Evolutionary conservation across 2,113 vertebrate genomes (phyloP).

Genomic region (Notothenia rossii): DNA sequence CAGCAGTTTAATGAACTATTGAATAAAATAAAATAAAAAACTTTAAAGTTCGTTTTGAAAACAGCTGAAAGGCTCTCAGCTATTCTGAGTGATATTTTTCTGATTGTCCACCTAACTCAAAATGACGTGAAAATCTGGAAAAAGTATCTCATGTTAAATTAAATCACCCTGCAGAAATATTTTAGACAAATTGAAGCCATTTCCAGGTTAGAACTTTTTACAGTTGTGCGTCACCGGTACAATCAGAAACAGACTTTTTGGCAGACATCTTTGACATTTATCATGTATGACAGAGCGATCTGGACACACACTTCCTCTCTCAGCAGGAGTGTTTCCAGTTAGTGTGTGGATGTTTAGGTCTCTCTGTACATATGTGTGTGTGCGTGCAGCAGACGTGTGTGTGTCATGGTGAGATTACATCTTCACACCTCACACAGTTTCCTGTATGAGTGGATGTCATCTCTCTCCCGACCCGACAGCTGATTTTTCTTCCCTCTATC

Average conservation of each 20-base stretch:
- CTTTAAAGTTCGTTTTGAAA: neutral
- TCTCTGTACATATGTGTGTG: neutral
- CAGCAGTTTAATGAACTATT: neutral
- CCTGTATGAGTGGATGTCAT: neutral
- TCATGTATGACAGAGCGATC: neutral
- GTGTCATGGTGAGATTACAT: constrained; percentile 24
- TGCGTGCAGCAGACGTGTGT: neutral
- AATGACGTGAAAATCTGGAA: no score
- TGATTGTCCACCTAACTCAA: neutral
- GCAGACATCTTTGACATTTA: no score
- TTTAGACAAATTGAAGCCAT: neutral
- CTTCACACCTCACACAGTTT: constrained; percentile 15
- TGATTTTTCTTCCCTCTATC: neutral
- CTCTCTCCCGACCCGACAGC: neutral
- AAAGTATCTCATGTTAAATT: no score
- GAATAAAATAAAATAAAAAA: neutral
- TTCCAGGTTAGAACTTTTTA: neutral
- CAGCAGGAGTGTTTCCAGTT: constrained; percentile 27
- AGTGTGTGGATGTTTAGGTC: constrained; percentile 3
- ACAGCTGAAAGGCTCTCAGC: neutral
- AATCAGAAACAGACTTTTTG: no score
- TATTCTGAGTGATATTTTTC: neutral
- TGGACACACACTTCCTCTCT: constrained; percentile 35
- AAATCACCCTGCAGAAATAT: no score
- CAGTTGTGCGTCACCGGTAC: neutral